Percentiles rank a stretch among this genome's conserved stretches.
phyloP scores from a whole-genome alignment of 2,113 vertebrate genomes.

The Echinops telfairi region DNA sequence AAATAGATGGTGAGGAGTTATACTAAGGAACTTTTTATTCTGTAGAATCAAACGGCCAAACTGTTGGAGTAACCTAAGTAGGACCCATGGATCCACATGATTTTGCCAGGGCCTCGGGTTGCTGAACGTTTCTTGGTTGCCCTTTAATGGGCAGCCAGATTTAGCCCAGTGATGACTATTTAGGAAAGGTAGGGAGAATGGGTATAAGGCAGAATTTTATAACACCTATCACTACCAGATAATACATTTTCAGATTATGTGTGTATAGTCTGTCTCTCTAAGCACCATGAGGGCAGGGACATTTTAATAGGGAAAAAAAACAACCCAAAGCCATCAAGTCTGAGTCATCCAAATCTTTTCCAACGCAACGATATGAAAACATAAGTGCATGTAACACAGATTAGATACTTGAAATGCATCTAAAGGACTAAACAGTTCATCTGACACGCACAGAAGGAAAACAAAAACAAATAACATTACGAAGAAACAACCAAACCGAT shows the following conservation, averaged over 20 bases:
- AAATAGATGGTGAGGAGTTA: background rate
- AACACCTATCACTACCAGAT: background rate
- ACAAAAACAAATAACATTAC: background rate
- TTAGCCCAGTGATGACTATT: background rate
- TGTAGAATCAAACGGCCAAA: background rate
- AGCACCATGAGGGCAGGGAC: background rate
- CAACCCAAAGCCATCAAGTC: background rate
- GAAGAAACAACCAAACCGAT: conserved; percentile 36
- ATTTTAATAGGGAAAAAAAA: background rate
- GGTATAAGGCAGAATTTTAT: background rate
- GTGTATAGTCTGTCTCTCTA: background rate
- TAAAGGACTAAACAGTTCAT: conserved; percentile 21
- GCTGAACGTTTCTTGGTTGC: background rate
- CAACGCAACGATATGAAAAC: background rate
- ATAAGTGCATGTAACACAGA: background rate
- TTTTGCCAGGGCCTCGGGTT: background rate
- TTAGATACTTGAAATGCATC: background rate
- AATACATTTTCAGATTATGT: background rate
- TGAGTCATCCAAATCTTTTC: conserved; percentile 25
- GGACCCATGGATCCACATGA: background rate
- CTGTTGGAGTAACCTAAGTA: background rate
- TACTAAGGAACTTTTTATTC: background rate
- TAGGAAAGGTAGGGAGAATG: background rate
- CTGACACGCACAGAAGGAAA: background rate
- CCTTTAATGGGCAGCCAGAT: background rate